Evolutionary conservation across 2,113 vertebrate species (phyloP).

Genomic region (Phaethornis superciliosus): DNA sequence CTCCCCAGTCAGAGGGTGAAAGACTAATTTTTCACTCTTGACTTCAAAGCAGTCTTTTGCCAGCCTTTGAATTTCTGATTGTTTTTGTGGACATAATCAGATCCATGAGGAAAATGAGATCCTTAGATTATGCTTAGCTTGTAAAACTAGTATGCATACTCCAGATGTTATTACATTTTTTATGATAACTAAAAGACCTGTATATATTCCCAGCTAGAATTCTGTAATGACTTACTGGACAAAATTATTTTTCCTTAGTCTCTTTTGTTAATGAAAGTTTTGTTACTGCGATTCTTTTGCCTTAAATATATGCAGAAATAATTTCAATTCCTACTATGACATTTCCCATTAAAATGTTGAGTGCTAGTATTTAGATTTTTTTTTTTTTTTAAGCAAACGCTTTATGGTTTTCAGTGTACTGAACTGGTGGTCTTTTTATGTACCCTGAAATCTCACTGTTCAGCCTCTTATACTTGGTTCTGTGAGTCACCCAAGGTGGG

Average conservation of each 20-base stretch:
- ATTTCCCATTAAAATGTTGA: neutral
- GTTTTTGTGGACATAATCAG: neutral
- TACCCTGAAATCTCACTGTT: neutral
- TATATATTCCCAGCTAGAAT: neutral
- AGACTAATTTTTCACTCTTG: neutral
- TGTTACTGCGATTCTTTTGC: neutral
- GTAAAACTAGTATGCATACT: neutral
- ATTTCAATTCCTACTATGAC: neutral
- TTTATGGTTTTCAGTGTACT: neutral
- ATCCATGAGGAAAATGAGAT: neutral
- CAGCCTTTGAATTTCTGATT: neutral
- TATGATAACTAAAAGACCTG: neutral
- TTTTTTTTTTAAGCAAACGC: neutral
- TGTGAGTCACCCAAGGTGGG: neutral
- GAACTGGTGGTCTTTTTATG: neutral
- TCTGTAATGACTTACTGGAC: neutral
- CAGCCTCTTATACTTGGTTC: neutral
- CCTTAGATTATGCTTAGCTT: neutral
- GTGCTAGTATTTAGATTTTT: neutral
- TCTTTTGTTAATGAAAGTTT: neutral
- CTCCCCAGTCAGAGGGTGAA: neutral
- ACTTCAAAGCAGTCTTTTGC: neutral
- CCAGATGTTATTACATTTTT: neutral
- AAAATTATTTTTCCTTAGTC: neutral
- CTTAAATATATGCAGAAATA: neutral